Evolutionary conservation across 1,140 invertebrate genomes (phyloP).

Genomic region (Copidosoma floridanum): DNA sequence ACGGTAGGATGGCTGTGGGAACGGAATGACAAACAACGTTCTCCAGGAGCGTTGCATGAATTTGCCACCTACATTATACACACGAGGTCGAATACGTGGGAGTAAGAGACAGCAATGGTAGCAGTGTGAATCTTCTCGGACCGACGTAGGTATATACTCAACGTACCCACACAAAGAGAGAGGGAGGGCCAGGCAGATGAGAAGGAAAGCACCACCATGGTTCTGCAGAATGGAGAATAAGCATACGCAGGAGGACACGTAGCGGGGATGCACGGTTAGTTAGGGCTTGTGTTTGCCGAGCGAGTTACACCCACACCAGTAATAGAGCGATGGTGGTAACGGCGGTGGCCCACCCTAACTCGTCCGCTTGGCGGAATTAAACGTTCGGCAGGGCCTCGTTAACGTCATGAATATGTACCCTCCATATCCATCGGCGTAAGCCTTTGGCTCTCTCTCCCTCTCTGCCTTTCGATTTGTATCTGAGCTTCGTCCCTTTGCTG

Average conservation of each 20-base stretch:
- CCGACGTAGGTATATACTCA: constrained; percentile 31
- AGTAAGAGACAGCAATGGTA: too few relatives aligned
- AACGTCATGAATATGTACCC: constrained; percentile 61
- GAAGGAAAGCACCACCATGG: too few relatives aligned
- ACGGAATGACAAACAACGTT: constrained; percentile 49
- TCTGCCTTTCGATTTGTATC: too few relatives aligned
- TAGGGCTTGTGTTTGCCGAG: constrained; percentile 57
- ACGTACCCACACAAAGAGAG: constrained; percentile 30
- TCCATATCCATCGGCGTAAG: constrained; percentile 36
- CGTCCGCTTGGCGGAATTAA: constrained; percentile 56
- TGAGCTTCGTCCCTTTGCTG: too few relatives aligned
- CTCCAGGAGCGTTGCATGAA: not conserved
- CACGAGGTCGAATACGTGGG: too few relatives aligned
- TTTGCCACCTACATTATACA: not conserved
- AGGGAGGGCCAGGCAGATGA: constrained; percentile 1
- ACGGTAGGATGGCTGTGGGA: too few relatives aligned
- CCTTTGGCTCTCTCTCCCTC: too few relatives aligned
- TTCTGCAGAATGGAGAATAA: not conserved
- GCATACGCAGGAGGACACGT: too few relatives aligned
- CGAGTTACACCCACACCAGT: constrained; percentile 46
- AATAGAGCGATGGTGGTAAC: too few relatives aligned
- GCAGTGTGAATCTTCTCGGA: too few relatives aligned
- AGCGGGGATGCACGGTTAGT: constrained; percentile 56
- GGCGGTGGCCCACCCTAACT: constrained; percentile 38
- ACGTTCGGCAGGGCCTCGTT: constrained; percentile 58